These are phyloP conservation scores for Agrochola macilenta DNA, from an alignment of 2,888 invertebrate species.

Conservation along the genomic window DNA sequence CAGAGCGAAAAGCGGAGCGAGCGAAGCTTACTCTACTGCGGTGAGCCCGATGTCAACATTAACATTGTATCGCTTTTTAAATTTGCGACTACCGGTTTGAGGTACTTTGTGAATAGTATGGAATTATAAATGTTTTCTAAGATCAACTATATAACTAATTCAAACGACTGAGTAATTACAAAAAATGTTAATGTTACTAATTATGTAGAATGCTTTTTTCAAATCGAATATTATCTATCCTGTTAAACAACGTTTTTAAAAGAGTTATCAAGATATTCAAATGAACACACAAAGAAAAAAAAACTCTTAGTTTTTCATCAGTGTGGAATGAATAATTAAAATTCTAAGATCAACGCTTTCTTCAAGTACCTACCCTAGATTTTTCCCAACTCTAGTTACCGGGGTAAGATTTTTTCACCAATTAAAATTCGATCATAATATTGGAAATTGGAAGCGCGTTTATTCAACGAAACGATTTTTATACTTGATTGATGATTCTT, in stretches of 20 bases:
- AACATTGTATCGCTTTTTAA: conserved; percentile 36
- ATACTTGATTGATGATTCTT: conserved; percentile 76
- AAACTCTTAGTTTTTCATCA: background rate
- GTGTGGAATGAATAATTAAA: conserved; percentile 25
- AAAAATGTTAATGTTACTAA: background rate
- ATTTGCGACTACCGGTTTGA: background rate
- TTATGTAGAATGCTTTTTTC: background rate
- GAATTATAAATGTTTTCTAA: background rate
- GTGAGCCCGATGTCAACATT: conserved; percentile 57
- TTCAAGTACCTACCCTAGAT: background rate
- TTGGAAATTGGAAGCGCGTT: conserved; percentile 61
- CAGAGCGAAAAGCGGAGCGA: conserved; percentile 55
- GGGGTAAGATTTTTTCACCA: conserved; percentile 45
- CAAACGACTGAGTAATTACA: background rate
- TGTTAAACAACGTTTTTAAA: background rate
- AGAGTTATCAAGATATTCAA: background rate
- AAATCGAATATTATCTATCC: background rate
- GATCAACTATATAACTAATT: background rate
- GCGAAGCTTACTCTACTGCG: conserved; percentile 53
- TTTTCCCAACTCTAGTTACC: background rate
- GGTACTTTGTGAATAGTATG: background rate
- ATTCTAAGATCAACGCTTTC: conserved; percentile 10
- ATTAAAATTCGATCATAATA: conserved; percentile 70
- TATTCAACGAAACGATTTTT: conserved; percentile 72
- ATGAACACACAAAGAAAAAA: background rate